Evolutionary conservation across 1,140 invertebrate genomes (phyloP), one percentile per base, ranked within the genome.

Genomic region (Thaumatotibia leucotreta): DNA sequence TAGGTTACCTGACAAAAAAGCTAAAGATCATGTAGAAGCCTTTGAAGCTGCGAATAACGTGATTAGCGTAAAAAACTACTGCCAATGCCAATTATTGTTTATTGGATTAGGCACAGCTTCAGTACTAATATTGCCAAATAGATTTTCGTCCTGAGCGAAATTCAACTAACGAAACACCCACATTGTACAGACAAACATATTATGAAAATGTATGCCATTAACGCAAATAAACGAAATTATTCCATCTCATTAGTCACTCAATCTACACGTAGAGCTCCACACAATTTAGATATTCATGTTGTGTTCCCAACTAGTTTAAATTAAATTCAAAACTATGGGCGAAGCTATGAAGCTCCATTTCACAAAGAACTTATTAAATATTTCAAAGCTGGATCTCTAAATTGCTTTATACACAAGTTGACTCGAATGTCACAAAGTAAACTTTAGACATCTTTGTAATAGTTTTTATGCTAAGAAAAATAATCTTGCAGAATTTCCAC

Each of bases 281-380:
- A 6, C 14, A 45, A 45, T 45, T 45, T 45, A 8, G 17, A 45
- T 17, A 20, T 20, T 8, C n/a, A 5, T 45, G 17, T 20, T 20
- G n/a, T n/a, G 39, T 20, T 39, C 75, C 54, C 62, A 77, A 73
- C 63, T 72, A 31, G 61, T 70, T 75, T 72, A 78, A 79, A 77
- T 84, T 83, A 84, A 85, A 80, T 82, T 75, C 73, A 76, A 79
- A 85, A 82, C 80, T 83, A 80, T 83, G 74, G 70, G 71, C 65
- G 68, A 69, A 6, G 74, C 39, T 14, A 20, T 45, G 5, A 45
- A 45, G 17, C 3, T 14, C n/a, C 0, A 45, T 20, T 20, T 45
- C 63, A 77, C 79, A 84, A 83, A 83, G 76, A 83, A 87, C 85
- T 85, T 82, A 80, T 87, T 83, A 65, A 20, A 45, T 20, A 45